Conservation (phyloP, 64 coral and sea anemone species). For the Trachythela sp. region DNA sequence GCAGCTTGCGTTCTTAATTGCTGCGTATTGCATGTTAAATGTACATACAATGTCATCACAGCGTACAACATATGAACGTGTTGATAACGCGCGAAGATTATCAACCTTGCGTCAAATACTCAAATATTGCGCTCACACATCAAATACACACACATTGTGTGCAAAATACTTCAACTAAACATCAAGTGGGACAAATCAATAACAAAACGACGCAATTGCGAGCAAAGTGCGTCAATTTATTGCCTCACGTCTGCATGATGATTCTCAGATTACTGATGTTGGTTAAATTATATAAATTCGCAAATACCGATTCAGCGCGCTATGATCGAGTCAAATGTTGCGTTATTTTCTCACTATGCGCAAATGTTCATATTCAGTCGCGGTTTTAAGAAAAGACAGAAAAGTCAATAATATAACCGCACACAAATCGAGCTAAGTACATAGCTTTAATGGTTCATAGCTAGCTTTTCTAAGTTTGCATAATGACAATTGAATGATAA, state of each 20-base stretch:
- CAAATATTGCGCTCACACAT: background rate
- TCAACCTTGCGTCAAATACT: background rate
- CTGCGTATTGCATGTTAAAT: constrained; percentile 29
- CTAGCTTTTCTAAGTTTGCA: background rate
- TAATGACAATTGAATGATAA: background rate
- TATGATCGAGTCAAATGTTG: too few relatives aligned
- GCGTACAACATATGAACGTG: background rate
- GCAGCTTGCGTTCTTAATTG: constrained; percentile 14
- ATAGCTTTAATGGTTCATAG: background rate
- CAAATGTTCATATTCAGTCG: background rate
- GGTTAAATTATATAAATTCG: too few relatives aligned
- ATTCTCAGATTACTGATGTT: too few relatives aligned
- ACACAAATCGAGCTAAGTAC: background rate
- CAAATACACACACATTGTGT: background rate
- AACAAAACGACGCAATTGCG: too few relatives aligned
- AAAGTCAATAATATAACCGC: background rate
- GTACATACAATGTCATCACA: constrained; percentile 18
- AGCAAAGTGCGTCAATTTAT: too few relatives aligned
- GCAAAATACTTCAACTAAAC: background rate
- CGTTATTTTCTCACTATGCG: background rate
- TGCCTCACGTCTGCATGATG: too few relatives aligned
- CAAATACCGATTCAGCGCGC: too few relatives aligned
- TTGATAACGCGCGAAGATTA: background rate
- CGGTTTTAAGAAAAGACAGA: background rate
- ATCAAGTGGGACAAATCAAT: background rate